A percentile compares a stretch with the other conserved stretches of the same genome.
phyloP scores from a whole-genome alignment of 2,113 vertebrate species.

The Phaetusa simplex region DNA sequence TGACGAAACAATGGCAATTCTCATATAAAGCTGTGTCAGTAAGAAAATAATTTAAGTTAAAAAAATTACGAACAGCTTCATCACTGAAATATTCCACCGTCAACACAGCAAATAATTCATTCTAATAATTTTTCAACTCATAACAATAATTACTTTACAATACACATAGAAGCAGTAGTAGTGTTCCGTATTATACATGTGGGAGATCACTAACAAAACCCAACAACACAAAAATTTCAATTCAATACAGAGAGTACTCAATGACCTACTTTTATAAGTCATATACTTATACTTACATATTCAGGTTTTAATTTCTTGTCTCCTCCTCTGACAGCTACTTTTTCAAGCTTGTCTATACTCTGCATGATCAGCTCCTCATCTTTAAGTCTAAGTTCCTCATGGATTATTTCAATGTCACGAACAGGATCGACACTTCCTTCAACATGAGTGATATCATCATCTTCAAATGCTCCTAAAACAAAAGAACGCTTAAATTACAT shows the following conservation, averaged over 20 bases:
- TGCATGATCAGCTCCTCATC: constrained; percentile 90
- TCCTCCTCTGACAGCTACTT: constrained; percentile 89
- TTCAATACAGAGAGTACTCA: neutral
- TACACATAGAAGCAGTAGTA: constrained; percentile 63
- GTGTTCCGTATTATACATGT: neutral
- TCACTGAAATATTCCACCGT: constrained; percentile 69
- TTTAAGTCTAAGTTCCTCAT: constrained; percentile 94
- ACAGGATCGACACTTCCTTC: constrained; percentile 96
- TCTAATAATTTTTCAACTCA: constrained; percentile 81
- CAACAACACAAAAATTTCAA: neutral
- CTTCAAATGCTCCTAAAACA: constrained; percentile 90
- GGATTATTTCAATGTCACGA: constrained; percentile 91
- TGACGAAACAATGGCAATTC: neutral
- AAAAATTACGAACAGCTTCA: constrained; percentile 68
- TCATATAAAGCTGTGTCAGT: neutral
- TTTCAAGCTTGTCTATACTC: constrained; percentile 94
- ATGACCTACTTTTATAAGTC: neutral
- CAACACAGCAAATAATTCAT: constrained; percentile 80
- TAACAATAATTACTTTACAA: constrained; percentile 79
- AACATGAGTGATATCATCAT: constrained; percentile 96
- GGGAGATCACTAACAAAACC: neutral
- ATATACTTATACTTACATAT: constrained; percentile 86
- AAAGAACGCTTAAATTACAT: neutral
- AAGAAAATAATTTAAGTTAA: neutral
- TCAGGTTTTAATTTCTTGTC: constrained; percentile 95